phyloP scores from a whole-genome alignment of 2,888 invertebrate species.

The Augochlorella aurata region DNA sequence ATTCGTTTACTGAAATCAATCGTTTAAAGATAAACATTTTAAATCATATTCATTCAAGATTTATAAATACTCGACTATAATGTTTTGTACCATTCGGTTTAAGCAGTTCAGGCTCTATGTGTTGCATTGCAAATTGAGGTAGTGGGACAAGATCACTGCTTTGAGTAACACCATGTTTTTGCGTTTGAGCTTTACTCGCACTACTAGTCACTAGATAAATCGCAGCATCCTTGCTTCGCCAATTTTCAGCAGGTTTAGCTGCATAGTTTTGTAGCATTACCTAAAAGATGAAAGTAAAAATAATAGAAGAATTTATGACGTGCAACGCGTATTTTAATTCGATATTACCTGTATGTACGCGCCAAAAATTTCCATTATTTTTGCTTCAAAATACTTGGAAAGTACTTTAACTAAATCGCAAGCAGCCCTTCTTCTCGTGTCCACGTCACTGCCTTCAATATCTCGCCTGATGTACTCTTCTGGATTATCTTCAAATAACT shows the following conservation, averaged over 20 bases:
- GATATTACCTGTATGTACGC: constrained; percentile 90
- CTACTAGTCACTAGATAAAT: constrained; percentile 97
- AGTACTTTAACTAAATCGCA: constrained; percentile 98
- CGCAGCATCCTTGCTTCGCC: constrained; percentile 98
- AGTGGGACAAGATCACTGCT: constrained; percentile 95
- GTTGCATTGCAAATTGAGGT: constrained; percentile 92
- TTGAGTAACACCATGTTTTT: constrained; percentile 95
- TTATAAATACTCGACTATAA: background rate
- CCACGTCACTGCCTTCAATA: constrained; percentile 99
- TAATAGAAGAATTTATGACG: constrained; percentile 3
- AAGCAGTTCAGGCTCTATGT: constrained; percentile 93
- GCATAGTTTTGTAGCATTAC: constrained; percentile 90
- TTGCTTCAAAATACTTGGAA: constrained; percentile 92
- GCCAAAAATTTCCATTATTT: constrained; percentile 94
- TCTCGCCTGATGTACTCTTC: constrained; percentile 98
- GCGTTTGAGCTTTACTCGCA: constrained; percentile 94
- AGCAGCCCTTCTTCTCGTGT: constrained; percentile 96
- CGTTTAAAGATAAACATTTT: background rate
- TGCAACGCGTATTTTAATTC: background rate
- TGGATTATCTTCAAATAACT: constrained; percentile 98
- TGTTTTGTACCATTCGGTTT: constrained; percentile 85
- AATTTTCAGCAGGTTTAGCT: constrained; percentile 89
- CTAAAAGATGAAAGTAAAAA: constrained; percentile 78
- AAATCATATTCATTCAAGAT: background rate
- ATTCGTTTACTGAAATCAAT: constrained; percentile 88